A percentile compares a stretch with the other conserved stretches of the same genome.
Evolutionary conservation across 2,113 vertebrate genomes (phyloP).

Genomic region (Chionomys nivalis): DNA sequence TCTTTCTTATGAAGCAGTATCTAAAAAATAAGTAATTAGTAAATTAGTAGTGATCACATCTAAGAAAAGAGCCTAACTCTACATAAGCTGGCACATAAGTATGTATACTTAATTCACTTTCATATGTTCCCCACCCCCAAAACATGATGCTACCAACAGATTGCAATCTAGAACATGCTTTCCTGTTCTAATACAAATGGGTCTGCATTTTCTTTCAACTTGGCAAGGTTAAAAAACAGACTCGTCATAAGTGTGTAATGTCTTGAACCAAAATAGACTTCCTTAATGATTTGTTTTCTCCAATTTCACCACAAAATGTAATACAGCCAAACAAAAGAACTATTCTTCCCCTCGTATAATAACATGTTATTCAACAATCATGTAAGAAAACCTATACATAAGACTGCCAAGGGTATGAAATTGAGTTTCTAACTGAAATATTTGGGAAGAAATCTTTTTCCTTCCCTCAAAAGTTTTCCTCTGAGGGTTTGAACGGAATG

Average conservation of each 20-base stretch:
- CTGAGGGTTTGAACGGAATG: constrained; percentile 72
- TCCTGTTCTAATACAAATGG: constrained; percentile 65
- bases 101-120: background rate
- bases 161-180: constrained; percentile 69
- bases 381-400: constrained; percentile 63
- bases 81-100: background rate
- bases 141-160: constrained; percentile 52
- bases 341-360: constrained; percentile 73
- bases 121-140: background rate
- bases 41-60: constrained; percentile 43
- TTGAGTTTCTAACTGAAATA: constrained; percentile 71
- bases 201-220: constrained; percentile 77
- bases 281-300: constrained; percentile 80
- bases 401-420: constrained; percentile 75
- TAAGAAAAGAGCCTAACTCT: constrained; percentile 6
- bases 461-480: constrained; percentile 62
- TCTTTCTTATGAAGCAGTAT: background rate
- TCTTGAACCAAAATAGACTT: constrained; percentile 81
- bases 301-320: constrained; percentile 80
- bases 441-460: constrained; percentile 57
- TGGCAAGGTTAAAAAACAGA: constrained; percentile 67
- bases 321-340: constrained; percentile 78
- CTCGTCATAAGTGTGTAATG: constrained; percentile 77
- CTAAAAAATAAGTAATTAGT: constrained; percentile 54
- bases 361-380: constrained; percentile 77